Evolutionary conservation across 1,140 invertebrate genomes (phyloP).

Genomic region (Drosophila pseudoananassae): DNA sequence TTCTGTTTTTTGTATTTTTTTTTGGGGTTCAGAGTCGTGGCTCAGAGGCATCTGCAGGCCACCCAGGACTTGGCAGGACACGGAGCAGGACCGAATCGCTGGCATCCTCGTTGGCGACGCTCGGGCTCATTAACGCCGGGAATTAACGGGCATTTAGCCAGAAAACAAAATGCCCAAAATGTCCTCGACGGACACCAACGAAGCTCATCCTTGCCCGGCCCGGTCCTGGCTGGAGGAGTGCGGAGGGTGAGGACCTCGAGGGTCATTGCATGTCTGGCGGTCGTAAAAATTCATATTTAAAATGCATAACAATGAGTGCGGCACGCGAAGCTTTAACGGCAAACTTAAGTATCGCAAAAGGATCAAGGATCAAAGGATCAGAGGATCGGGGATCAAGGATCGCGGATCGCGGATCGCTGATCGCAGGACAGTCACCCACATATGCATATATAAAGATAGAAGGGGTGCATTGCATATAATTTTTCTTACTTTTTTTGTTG

Average conservation of each 20-base stretch:
- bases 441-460: not conserved
- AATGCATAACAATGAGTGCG: conserved; percentile 79
- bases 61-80: conserved; percentile 23
- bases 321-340: conserved; percentile 60
- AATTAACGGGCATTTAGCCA: conserved; percentile 73
- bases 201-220: not conserved
- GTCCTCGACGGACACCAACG: conserved; percentile 42
- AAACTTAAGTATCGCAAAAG: conserved; percentile 48
- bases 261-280: conserved; percentile 64
- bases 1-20: not conserved
- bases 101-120: conserved; percentile 31
- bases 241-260: conserved; percentile 2
- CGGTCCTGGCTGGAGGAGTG: too few relatives aligned
- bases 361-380: conserved; percentile 39
- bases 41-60: conserved; percentile 36
- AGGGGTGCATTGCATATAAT: conserved; percentile 1
- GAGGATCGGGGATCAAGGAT: conserved; percentile 9
- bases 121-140: conserved; percentile 69
- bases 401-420: conserved; percentile 8
- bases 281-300: conserved; percentile 77
- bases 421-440: conserved; percentile 45
- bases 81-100: not conserved
- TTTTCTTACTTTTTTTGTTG: not conserved
- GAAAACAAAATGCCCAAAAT: conserved; percentile 43
- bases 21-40: not conserved